Evolutionary conservation across 2,888 invertebrate species (phyloP), one percentile per base, ranked within the genome.

Genomic region (Trichogramma dendrolimi): DNA sequence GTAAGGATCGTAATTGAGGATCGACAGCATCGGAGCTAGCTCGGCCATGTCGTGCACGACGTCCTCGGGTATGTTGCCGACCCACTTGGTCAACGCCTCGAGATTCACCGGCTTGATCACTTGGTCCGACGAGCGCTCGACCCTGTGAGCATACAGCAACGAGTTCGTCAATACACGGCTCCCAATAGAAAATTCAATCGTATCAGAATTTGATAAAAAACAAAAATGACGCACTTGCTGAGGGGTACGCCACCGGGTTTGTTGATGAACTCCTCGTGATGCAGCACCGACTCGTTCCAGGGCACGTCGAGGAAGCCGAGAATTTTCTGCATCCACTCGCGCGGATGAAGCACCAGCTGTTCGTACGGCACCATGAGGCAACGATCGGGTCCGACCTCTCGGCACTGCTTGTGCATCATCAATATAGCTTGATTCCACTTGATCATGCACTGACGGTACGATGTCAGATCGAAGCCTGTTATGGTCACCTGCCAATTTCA

Each of bases 341-440:
- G 87, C 6, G 98, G 98, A 81, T 95, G 94, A 71, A 99, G 85
- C 71, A 98, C 97, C 74, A 99, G 85, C 81, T 96, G 93, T 82
- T 99, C 98, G 82, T 99, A 99, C 75, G 94, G 94, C 62, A 99
- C 93, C 81, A 90, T 87, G 81, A 96, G 83, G 81, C 96, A 96
- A 72, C 87, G 85, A 58, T 83, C 81, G 62, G 85, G 79, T 55
- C 92, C 92, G 71, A 95, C 85, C 75, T 90, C 87, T 71, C 86
- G 86, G 82, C 97, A 97, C 83, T 96, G 95, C 72, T 88, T 86
- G 81, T 94, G 89, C 98, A 99, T 99, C 64, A 90, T 85, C 80
- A 92, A 90, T 77, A 95, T 94, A 47, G 96, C 96, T 75, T 89
- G 88, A 82, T 97, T 98, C 98, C 99, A 99, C 82, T 96, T 96